Conservation (phyloP, 2,113 vertebrate genomes). For the Chinchilla lanigera region DNA sequence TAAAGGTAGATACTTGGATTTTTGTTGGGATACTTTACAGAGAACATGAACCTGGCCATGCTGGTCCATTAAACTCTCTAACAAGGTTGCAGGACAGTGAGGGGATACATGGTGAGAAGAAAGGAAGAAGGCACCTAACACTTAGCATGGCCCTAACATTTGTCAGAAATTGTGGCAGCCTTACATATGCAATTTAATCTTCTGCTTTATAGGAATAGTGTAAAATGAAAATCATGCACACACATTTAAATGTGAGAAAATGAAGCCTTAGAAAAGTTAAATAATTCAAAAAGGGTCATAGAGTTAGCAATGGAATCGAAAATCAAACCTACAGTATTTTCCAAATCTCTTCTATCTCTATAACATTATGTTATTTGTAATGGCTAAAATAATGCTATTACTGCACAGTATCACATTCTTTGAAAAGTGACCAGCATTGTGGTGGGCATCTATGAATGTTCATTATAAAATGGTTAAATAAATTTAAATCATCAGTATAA, state of each 20-base stretch:
- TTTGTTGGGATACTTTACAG: background rate
- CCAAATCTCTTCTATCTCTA: background rate
- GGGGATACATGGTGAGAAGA: background rate
- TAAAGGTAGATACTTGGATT: background rate
- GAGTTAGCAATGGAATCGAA: background rate
- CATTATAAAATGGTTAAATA: background rate
- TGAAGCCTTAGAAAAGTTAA: background rate
- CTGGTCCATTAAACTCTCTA: background rate
- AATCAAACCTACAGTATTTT: background rate
- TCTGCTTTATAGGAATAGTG: background rate
- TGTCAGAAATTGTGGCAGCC: background rate
- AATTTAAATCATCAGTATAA: slow-evolving; percentile 24
- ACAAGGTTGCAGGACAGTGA: background rate
- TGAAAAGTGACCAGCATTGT: background rate
- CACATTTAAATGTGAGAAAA: background rate
- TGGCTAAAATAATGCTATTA: background rate
- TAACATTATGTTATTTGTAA: background rate
- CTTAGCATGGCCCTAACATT: background rate
- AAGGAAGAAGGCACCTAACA: background rate
- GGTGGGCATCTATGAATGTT: background rate
- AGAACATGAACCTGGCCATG: background rate
- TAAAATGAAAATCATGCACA: background rate
- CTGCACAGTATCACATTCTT: background rate
- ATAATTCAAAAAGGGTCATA: background rate
- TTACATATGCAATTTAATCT: background rate